Evolutionary conservation across 2,797 vertebrate species (phyloP), one percentile per base, ranked within the genome.

Genomic region (Champsocephalus gunnari): DNA sequence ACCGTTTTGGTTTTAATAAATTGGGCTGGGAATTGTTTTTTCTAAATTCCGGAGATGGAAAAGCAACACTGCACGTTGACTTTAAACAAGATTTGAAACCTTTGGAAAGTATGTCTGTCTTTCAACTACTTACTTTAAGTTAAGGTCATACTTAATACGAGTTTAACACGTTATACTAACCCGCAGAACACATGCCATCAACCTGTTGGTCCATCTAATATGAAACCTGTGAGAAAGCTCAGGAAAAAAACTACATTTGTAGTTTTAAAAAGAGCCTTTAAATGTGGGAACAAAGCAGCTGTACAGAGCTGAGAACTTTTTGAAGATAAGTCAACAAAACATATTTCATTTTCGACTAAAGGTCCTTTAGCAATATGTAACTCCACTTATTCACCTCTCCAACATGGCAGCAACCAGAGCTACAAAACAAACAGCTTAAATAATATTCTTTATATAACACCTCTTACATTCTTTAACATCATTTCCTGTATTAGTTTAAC

Each of bases 401-500:
- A 77, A 75, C 71, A 57, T 47, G 66, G 72, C 38, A 0, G 13
- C 53, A 59, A 53, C 21, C 49, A 16, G 32, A 17, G 54, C 11
- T 41, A 2, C 67, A 28, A 45, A 28, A 50, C 44, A 61, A 9
- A 67, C 28, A 66, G 6, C 41, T 77, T 44, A 61, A 69, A 81
- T 5, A 64, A 3, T 28, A 12, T 51, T 59, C 9, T 65, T 80
- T 75, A 72, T 47, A 44, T 66, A 67, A 73, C 59, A 82, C 58
- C 14, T 16, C 3, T 28, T 28, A 28, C 28, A 28, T 28, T 28
- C 28, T 38, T 38, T 38, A 38, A 38, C 34, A 67, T 74, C 8
- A 63, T 5, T 57, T 71, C 51, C 67, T 71, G 48, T 64, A 1
- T 85, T 83, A 19, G 21, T 72, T 59, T 43, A 60, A 66, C 66